Base-by-base conservation (phyloP, 2,113 vertebrate species). In the Saccopteryx leptura region DNA sequence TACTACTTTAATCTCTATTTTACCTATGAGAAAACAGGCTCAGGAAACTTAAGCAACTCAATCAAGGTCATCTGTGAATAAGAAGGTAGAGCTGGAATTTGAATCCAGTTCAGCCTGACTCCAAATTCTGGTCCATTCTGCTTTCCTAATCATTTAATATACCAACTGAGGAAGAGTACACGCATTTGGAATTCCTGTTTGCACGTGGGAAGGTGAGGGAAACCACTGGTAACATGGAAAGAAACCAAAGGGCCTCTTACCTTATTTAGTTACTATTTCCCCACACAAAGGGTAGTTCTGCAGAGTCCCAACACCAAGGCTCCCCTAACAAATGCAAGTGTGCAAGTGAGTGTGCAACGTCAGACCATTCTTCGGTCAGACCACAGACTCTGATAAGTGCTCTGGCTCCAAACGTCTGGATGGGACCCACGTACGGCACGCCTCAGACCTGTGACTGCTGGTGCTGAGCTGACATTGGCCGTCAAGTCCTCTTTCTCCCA, bases 221-320 rank as follows among this genome's bases (percentile, higher is more conserved):
- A 90, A 74, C 79, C 61, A 39, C 88, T 92, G 56, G 80, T 90
- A 84, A 90, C 63, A 19, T 76, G n/a, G 80, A 88, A 88, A 68
- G 84, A 96, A 96, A 96, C 72, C 56, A 74, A 88, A 90, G 60
- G 87, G 80, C 39, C 4, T 60, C 56, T 90, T 96, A 72, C 28
- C 31, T 96, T 54, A 9, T 89, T 52, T 72, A 91, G 80, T 95
- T 75, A 78, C n/a, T 54, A 83, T 84, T 93, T 85, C 65, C 9
- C 65, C 66, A n/a, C 66, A 68, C 24, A 23, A 9, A 39, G 31
- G 13, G 31, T 8, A 24, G 58, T 78, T 95, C 81, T 91, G 60
- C 19, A 54, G 72, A 74, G 63, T 68, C 68, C n/a, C 68, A 33
- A 74, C 31, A 50, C 52, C 11, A 33, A 80, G 50, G 18, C 60